Conservation (phyloP, 2,888 invertebrate species). For the Mesoligia furuncula region DNA sequence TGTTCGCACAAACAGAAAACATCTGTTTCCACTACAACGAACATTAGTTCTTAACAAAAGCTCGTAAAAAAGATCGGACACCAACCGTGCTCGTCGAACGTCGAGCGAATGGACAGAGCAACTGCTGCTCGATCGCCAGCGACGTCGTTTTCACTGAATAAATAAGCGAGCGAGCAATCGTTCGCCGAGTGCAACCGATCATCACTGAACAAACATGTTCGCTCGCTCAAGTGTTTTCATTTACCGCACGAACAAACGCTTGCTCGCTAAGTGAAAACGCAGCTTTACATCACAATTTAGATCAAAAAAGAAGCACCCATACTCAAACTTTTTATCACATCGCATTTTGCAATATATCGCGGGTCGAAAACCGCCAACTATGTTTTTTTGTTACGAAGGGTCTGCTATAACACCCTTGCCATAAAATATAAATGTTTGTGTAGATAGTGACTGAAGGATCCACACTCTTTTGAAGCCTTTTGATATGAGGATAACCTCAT, state of each 20-base stretch:
- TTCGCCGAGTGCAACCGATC: too few relatives aligned
- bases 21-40: neutral
- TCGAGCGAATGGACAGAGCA: neutral
- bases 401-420: constrained; percentile 8
- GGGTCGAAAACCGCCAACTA: constrained; percentile 15
- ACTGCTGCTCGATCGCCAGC: neutral
- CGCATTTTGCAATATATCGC: constrained; percentile 27
- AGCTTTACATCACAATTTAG: neutral
- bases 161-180: neutral
- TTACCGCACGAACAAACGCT: neutral
- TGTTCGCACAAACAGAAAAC: neutral
- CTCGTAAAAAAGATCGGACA: neutral
- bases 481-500: constrained; percentile 5
- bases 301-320: constrained; percentile 20
- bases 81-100: neutral
- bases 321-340: constrained; percentile 38
- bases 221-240: neutral
- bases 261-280: neutral
- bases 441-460: constrained; percentile 13
- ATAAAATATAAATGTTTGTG: constrained; percentile 42
- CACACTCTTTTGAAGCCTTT: constrained; percentile 24
- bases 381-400: constrained; percentile 44
- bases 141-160: neutral
- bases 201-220: neutral
- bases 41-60: neutral